Base-by-base conservation (phyloP, 2,888 invertebrate species). In the Sericinus montela region DNA sequence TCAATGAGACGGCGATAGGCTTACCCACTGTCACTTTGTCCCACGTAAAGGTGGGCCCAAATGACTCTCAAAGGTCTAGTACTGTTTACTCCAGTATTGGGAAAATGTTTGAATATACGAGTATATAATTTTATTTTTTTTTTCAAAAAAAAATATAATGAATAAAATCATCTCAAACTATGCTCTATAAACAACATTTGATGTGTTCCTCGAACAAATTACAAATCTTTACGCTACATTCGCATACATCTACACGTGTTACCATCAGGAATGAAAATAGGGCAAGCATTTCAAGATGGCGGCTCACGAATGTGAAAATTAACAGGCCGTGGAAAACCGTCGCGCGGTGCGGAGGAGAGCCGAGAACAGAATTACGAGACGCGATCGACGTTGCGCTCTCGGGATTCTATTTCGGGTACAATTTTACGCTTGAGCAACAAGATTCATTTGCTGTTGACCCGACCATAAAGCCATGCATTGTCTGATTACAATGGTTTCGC, bases 401-500 rank as follows among this genome's bases (percentile, higher is more conserved):
- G 14, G 35, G 29, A 39, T 37, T 39, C 45, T 49, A 49, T 49
- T 49, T 49, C 14, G 40, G 45, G 35, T 45, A 19, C 29, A 45
- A 49, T 49, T 49, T 49, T 35, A 30, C 49, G 49, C 45, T 39
- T 36, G 39, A 49, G 9, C 45, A 28, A 34, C 32, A 32, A 19
- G 29, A 11, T 29, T 28, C 37, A 19, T 29, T 36, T 11, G 45
- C 25, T 39, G 48, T 35, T 40, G 49, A 45, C 11, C 44, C 40
- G 40, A 44, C 14, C 35, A 49, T 49, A 34, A 40, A 25, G 35
- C 35, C 44, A 29, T 45, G 49, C 40, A 29, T 45, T 49, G 49
- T 49, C 35, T 19, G 11, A 30, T 49, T 40, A 53, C 51, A 44
- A 51, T 51, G 25, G 39, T 53, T 51, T 53, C 40, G 54, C 51